A percentile compares a stretch with the other conserved stretches of the same genome.
Conservation (phyloP, 2,113 vertebrate species). For the Spilogale gracilis region DNA sequence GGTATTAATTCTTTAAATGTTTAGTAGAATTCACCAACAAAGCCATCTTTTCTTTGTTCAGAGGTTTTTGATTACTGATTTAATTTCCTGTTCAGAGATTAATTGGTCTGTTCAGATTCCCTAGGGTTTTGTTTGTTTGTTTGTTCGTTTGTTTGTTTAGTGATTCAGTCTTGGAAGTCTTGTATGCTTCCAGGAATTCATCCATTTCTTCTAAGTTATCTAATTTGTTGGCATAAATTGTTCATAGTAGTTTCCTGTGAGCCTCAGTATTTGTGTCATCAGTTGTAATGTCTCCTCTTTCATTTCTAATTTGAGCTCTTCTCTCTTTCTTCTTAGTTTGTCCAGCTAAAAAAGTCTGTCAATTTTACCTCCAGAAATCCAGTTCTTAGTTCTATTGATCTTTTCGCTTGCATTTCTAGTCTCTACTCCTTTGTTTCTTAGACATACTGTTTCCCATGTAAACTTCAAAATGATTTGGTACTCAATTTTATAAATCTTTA, state of each 20-base stretch:
- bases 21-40: background rate
- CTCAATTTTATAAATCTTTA: conserved; percentile 23
- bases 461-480: conserved; percentile 39
- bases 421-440: conserved; percentile 3
- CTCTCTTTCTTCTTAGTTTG: background rate
- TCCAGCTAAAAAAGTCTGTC: background rate
- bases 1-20: background rate
- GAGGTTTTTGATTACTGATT: background rate
- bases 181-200: background rate
- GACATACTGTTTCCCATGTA: background rate
- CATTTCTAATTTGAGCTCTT: background rate
- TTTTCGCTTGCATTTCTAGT: background rate
- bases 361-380: background rate
- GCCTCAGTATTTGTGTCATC: background rate
- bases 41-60: background rate
- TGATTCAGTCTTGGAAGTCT: background rate
- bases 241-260: background rate
- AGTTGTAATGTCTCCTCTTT: background rate
- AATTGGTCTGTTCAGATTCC: background rate
- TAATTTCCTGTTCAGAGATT: background rate
- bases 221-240: background rate
- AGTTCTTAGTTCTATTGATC: background rate
- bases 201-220: background rate
- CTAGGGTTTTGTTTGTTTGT: background rate
- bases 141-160: background rate